phyloP scores from a whole-genome alignment of 2,888 invertebrate species.

The Cataglyphis cursor region DNA sequence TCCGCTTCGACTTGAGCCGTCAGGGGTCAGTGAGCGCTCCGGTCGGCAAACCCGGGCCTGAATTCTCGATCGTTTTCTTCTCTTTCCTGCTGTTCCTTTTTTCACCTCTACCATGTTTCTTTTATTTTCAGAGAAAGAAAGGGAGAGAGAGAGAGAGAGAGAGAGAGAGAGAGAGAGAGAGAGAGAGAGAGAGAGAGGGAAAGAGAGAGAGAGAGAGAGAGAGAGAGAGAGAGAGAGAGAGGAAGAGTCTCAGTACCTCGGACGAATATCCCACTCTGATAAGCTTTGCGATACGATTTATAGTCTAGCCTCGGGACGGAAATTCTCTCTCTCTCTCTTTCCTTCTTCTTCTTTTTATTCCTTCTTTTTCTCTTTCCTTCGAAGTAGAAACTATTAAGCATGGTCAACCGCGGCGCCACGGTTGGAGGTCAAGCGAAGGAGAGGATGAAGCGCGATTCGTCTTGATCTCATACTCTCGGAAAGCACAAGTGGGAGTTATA shows the following conservation, averaged over 20 bases:
- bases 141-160: background rate
- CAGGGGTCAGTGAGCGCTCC: conserved; percentile 80
- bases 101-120: conserved; percentile 45
- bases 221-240: background rate
- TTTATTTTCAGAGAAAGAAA: conserved; percentile 20
- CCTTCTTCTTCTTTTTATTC: background rate
- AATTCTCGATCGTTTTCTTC: conserved; percentile 76
- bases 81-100: conserved; percentile 48
- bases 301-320: conserved; percentile 81
- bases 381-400: conserved; percentile 82
- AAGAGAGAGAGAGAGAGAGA: conserved; percentile 1
- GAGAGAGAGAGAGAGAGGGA: background rate
- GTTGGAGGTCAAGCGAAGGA: conserved; percentile 57
- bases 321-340: conserved; percentile 32
- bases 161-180: background rate
- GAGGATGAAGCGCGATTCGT: conserved; percentile 64
- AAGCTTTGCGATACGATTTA: conserved; percentile 81
- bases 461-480: conserved; percentile 66
- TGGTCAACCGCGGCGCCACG: conserved; percentile 65
- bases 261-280: conserved; percentile 81
- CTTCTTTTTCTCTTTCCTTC: conserved; percentile 58
- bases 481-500: conserved; percentile 67
- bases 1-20: conserved; percentile 76
- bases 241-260: conserved; percentile 58
- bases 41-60: conserved; percentile 78